Conservation (phyloP, 2,888 invertebrate genomes). For the Pemphredon lugubris region DNA sequence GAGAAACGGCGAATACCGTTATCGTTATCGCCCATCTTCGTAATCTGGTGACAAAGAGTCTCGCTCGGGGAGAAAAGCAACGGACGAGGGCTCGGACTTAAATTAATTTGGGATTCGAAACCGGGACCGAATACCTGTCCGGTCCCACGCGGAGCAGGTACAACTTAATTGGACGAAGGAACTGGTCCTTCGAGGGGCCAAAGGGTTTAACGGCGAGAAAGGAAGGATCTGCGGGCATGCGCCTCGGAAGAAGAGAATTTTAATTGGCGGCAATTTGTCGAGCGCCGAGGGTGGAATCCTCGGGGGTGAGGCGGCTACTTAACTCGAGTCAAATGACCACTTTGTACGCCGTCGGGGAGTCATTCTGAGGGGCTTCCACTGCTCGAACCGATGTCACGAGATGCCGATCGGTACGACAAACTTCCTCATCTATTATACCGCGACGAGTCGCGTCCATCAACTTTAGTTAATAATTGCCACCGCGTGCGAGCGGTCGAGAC, state of each 20-base stretch:
- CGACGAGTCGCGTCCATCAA: too few relatives aligned
- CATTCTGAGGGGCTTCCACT: constrained; percentile 24
- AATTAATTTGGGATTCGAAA: constrained; percentile 55
- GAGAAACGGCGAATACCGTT: constrained; percentile 2
- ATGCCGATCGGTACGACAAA: neutral
- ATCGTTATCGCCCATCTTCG: constrained; percentile 36
- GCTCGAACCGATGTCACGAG: constrained; percentile 5
- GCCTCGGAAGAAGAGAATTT: constrained; percentile 69
- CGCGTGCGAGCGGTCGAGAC: too few relatives aligned
- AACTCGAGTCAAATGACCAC: constrained; percentile 46
- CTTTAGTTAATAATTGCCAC: too few relatives aligned
- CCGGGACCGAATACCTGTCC: constrained; percentile 40
- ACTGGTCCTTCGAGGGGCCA: constrained; percentile 69
- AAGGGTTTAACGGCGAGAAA: constrained; percentile 23
- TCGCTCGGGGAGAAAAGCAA: constrained; percentile 21
- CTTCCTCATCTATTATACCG: neutral
- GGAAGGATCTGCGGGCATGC: constrained; percentile 50
- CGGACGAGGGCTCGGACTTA: constrained; percentile 31
- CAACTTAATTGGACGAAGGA: constrained; percentile 78
- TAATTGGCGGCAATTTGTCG: constrained; percentile 75
- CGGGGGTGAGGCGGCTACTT: constrained; percentile 45
- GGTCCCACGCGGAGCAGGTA: constrained; percentile 62
- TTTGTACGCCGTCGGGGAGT: constrained; percentile 49
- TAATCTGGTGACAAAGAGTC: constrained; percentile 49
- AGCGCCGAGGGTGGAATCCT: constrained; percentile 46